Evolutionary conservation across 2,797 vertebrate genomes (phyloP).

Genomic region (Lagorchestes hirsutus): DNA sequence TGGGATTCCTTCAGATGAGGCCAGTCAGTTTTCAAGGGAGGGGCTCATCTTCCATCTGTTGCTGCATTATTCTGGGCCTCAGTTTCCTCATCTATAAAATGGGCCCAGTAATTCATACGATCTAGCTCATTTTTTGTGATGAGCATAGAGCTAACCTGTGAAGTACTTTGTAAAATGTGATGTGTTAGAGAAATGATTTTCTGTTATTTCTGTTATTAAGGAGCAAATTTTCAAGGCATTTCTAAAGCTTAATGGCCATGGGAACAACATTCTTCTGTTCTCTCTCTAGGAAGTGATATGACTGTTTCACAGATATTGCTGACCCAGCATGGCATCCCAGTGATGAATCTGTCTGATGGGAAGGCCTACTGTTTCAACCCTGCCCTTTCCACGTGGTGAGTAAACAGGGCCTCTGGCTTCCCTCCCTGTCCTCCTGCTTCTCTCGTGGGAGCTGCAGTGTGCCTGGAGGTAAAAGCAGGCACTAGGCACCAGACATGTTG

Average conservation of each 20-base stretch:
- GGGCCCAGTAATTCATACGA: no score
- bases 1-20: neutral
- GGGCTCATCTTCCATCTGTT: neutral
- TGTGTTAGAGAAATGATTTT: no score
- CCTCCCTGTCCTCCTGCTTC: neutral
- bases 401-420: neutral
- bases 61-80: no score
- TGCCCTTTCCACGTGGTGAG: conserved; percentile 95
- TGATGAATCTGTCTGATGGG: conserved; percentile 95
- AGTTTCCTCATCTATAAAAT: no score
- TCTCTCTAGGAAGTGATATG: conserved; percentile 90
- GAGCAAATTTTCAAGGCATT: neutral
- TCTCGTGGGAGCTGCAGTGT: no score
- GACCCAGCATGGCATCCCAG: conserved; percentile 95
- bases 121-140: neutral
- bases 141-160: neutral
- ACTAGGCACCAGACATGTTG: no score
- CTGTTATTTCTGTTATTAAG: no score
- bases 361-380: conserved; percentile 97
- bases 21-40: neutral
- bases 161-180: neutral
- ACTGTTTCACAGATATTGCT: conserved; percentile 95
- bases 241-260: neutral
- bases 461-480: no score
- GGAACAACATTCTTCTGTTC: neutral